phyloP scores from a whole-genome alignment of 2,888 invertebrate genomes.

The Pyrrhosoma nymphula region DNA sequence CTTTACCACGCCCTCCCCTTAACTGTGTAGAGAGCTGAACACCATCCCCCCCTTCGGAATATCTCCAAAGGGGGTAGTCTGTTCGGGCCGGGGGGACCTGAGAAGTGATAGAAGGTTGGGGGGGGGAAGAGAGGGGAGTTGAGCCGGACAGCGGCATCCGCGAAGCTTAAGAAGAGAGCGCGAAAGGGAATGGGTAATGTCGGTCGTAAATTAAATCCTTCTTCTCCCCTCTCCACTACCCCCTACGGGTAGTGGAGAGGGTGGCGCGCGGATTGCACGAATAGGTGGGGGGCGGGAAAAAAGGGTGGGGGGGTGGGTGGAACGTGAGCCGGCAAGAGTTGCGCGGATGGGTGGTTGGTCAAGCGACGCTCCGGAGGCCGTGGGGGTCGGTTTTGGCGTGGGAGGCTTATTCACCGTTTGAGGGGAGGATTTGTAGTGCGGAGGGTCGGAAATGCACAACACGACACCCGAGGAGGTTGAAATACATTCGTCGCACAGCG shows the following conservation, averaged over 20 bases:
- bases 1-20: background rate
- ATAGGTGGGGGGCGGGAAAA: background rate
- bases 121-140: background rate
- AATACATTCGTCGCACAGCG: too few relatives aligned
- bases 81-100: too few relatives aligned
- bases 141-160: background rate
- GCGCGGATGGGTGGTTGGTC: slow-evolving; percentile 41
- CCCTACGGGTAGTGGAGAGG: background rate
- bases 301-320: background rate
- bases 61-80: background rate
- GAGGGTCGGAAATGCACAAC: background rate
- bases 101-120: background rate
- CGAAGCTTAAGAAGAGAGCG: background rate
- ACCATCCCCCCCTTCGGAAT: background rate
- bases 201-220: slow-evolving; percentile 3
- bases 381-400: background rate
- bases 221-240: too few relatives aligned
- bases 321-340: slow-evolving; percentile 59
- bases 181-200: background rate
- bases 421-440: background rate
- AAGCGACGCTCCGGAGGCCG: background rate
- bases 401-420: background rate
- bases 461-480: too few relatives aligned
- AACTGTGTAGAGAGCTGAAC: background rate
- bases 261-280: background rate